Evolutionary conservation across 2,797 vertebrate species (phyloP), one percentile per base, ranked within the genome.

Genomic region (Bovichtus variegatus): DNA sequence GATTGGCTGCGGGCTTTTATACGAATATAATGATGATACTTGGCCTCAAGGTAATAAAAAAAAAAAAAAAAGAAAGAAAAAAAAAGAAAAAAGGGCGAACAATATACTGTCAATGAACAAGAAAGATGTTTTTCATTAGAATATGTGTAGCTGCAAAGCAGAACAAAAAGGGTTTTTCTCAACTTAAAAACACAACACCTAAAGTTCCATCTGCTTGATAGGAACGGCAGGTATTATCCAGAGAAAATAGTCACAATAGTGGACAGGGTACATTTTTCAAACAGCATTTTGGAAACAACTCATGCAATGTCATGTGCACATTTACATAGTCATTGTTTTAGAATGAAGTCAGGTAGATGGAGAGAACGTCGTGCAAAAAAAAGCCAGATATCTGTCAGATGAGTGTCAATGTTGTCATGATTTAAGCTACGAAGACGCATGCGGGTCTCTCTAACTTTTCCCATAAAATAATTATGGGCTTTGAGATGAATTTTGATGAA

Each of bases 361-460:
- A 36, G 27, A 59, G 21, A 6, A 25, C 70, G 51, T 50, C 36
- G 43, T 59, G 40, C 7, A 44, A 41, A 68, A 58, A 67, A 27
- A n/a, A 3, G 61, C 34, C 34, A 34, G 5, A 40, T 63, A 6
- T 46, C 16, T 38, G 13, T 49, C 43, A 27, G 43, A 53, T 7
- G 34, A 47, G 16, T 36, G 50, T 47, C 25, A 43, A 36, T 34
- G 25, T n/a, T 8, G 44, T 46, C 51, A 19, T 27, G 51, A 79
- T 74, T 55, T 49, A 51, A 54, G 57, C 64, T 34, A 15, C 18
- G 19, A 16, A 47, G 44, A 58, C 50, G 21, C 29, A 27, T 63
- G 58, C 54, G 78, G 74, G 25, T 78, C 43, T 50, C 19, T 57
- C 10, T 25, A 84, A 88, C 76, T 85, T 84, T 78, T 34, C 54